Base-by-base conservation (phyloP, 2,888 invertebrate species). In the Hipparchia semele region DNA sequence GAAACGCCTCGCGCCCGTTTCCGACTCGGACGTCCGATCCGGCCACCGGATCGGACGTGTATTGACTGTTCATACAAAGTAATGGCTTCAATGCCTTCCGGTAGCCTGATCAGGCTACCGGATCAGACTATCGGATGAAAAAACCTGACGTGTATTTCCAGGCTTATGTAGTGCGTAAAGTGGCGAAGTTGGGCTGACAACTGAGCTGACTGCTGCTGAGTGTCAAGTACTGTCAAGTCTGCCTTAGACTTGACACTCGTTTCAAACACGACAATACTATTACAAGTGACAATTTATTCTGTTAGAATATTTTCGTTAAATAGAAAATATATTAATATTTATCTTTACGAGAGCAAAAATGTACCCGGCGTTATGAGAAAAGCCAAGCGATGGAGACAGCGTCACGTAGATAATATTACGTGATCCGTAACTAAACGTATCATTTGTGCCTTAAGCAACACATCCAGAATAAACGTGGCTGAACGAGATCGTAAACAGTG, bases 321-420 rank as follows among this genome's bases (percentile, higher is more conserved):
- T 53, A 5, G 23, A 58, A 58, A 60, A 10, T 10, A 61, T 7
- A 49, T 49, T 49, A 61, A 61, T 5, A 60, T 60, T 60, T 10
- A 60, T 61, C 45, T 61, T 45, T 39, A 61, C 45, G 60, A 39
- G 10, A 39, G 2, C 13, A 13, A 6, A 7, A 23, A 13, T 7
- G 2, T 13, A 13, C 13, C 2, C 13, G 8, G 6, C 12, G n/a
- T 45, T 60, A 45, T 45, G 45, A 45, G 60, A 10, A 45, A 39
- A 45, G n/a, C 12, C 39, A 66, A 53, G 13, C 53, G 23, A 7
- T 66, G 13, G 54, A 8, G 66, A 56, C 66, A 66, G 23, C 54
- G 54, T 66, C 66, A 66, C 66, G 66, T 66, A 66, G 53, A 39
- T 45, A 66, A 66, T 66, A 54, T 66, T 66, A 66, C 66, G 66